Percentiles rank a stretch among this genome's conserved stretches.
Evolutionary conservation across 1,140 invertebrate genomes (phyloP).

Genomic region (Laodelphax striatellus): DNA sequence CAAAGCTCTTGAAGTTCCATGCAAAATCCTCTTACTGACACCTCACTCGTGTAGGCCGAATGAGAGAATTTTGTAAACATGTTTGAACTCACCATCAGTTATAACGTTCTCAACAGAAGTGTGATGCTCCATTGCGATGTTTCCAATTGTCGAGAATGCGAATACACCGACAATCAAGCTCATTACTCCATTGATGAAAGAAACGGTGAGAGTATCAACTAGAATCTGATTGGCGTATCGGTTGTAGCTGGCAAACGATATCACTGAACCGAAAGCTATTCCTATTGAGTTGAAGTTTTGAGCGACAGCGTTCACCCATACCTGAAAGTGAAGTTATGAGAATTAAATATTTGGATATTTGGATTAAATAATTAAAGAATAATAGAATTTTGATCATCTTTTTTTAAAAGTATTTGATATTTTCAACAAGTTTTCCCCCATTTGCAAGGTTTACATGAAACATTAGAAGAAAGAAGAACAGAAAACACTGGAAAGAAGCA

Average conservation of each 20-base stretch:
- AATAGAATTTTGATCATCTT: too few species aligned
- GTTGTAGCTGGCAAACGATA: constrained; percentile 92
- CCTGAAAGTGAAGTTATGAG: constrained; percentile 33
- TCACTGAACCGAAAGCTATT: constrained; percentile 84
- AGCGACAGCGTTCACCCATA: constrained; percentile 83
- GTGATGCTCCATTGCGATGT: constrained; percentile 69
- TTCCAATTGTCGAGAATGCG: constrained; percentile 77
- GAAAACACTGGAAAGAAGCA: too few species aligned
- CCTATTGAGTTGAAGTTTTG: constrained; percentile 91
- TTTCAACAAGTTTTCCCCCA: too few species aligned
- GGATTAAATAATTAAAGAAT: too few species aligned
- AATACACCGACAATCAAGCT: constrained; percentile 77
- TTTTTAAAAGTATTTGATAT: too few species aligned
- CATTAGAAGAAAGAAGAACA: too few species aligned
- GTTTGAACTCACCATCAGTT: constrained; percentile 53
- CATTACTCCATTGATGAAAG: constrained; percentile 68
- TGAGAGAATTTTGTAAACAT: too few species aligned
- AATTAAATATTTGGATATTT: constrained; percentile 9
- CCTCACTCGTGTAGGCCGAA: too few species aligned
- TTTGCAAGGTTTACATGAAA: too few species aligned
- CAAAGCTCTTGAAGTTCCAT: too few species aligned
- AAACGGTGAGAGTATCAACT: constrained; percentile 71
- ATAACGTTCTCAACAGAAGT: constrained; percentile 69
- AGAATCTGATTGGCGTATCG: constrained; percentile 83
- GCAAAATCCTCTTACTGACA: too few species aligned